Conservation (phyloP, 1,140 invertebrate species). For the Drosophila saltans region DNA sequence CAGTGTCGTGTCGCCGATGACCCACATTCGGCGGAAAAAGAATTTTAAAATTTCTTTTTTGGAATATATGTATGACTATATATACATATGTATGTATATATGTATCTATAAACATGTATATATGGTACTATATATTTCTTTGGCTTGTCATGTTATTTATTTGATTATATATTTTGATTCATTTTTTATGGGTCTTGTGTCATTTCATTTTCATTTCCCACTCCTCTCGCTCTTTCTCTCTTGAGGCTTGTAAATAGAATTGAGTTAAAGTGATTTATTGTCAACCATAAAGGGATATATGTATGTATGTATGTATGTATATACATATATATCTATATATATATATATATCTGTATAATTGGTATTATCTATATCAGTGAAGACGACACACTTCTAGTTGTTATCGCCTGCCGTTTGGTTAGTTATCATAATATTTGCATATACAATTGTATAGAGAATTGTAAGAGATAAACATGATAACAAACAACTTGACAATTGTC, state of each 20-base stretch:
- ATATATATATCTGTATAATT: not conserved
- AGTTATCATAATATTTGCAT: constrained; percentile 56
- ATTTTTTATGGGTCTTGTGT: constrained; percentile 78
- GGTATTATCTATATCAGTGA: not conserved
- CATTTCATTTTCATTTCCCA: constrained; percentile 36
- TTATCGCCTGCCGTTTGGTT: constrained; percentile 29
- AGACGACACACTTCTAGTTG: constrained; percentile 25
- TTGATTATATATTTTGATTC: constrained; percentile 77
- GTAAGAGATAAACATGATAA: not conserved
- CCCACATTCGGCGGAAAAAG: constrained; percentile 61
- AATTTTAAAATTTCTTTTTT: constrained; percentile 20
- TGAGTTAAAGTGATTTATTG: constrained; percentile 61
- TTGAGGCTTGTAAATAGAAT: constrained; percentile 65
- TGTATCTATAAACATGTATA: not conserved
- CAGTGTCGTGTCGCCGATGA: constrained; percentile 51
- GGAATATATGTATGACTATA: not conserved
- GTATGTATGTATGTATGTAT: not conserved
- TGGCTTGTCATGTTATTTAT: constrained; percentile 67
- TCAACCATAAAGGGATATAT: constrained; percentile 49
- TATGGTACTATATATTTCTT: constrained; percentile 2
- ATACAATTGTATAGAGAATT: not conserved
- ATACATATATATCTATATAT: not conserved
- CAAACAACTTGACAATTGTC: not conserved
- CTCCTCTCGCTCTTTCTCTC: constrained; percentile 27
- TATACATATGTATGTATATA: constrained; percentile 1